Evolutionary conservation across 2,113 vertebrate genomes (phyloP), one percentile per base, ranked within the genome.

Genomic region (Syrmaticus mikado): DNA sequence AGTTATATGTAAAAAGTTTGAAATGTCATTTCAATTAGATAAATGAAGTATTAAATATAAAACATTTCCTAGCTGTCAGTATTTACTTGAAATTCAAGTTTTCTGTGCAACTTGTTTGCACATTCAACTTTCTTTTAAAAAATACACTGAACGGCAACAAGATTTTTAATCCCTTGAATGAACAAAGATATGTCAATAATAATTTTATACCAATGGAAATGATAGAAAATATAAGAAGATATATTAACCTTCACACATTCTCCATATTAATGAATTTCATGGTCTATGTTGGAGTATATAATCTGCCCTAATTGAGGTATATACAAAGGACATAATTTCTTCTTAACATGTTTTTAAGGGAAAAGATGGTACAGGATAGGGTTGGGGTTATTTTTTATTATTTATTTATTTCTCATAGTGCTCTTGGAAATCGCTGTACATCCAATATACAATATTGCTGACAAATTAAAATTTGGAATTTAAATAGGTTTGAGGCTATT

Each of bases 391-490:
- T 27, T 53, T 53, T 53, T 53, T 7, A 24, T 50, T 50, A 50
- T 24, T 48, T 50, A 24, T 93, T 92, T 0, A 90, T 92, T 32
- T 93, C 85, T 82, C 52, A 67, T 36, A 81, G 20, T 36, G n/a
- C 41, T 67, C 43, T 76, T 83, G 41, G 45, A 94, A 96, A 92
- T 89, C 66, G 88, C 40, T 82, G 45, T 91, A 93, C 90, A 95
- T 93, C 93, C 82, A 92, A 25, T 55, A 40, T 74, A 43, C 77
- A 91, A 94, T 94, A 94, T 77, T 94, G 72, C 66, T 93, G 81
- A 92, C 61, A 94, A 96, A 95, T 91, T 96, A 89, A 74, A 95
- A 89, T 77, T 84, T 80, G 18, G 12, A 60, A 87, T 91, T 96
- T 93, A 96, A 92, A 92, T 92, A 96, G 80, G 28, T 89, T 93